Evolutionary conservation across 2,797 vertebrate species (phyloP), one percentile per base, ranked within the genome.

Genomic region (Onychomys arenicola): DNA sequence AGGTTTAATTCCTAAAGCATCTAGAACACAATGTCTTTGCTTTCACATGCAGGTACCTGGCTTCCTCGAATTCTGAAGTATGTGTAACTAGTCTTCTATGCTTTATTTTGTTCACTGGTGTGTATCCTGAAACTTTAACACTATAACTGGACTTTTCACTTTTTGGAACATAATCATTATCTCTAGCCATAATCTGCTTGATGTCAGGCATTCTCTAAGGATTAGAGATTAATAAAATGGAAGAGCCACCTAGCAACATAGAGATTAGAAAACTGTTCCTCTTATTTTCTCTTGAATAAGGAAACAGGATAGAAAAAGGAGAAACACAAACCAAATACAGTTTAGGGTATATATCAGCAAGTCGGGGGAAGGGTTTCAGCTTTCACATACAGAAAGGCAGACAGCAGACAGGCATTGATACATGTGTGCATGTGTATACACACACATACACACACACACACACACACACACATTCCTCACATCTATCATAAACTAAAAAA

Each of bases 271-370:
- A 73, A 93, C 34, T 16, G 61, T 75, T 37, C n/a, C 52, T 94
- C 85, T 89, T 89, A 67, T 76, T 93, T 93, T 87, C 75, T 81
- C 81, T 83, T 87, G 82, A 96, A 71, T 80, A 90, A 92, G 81
- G 77, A 96, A 69, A 65, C 1, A 63, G 52, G 57, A 37, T 1
- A 81, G 59, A 65, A 92, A 90, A 91, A 95, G 90, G 25, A 89
- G 52, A 43, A 95, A 93, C 6, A 37, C 82, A 94, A 93, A 29
- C 23, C 61, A 92, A 89, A 94, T 75, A 89, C 27, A 81, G 25
- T 91, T 95, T 46, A 90, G 85, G 73, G 49, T 37, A 91, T 86
- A n/a, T 78, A 57, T 29, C 77, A 95, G 89, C 88, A 91, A 93
- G 86, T 87, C 13, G 29, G 84, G 14, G 80, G 27, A 93, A 90